Percentiles rank a stretch among this genome's conserved stretches.
Conservation (phyloP, 2,888 invertebrate genomes). For the Argyra leucocephala region DNA sequence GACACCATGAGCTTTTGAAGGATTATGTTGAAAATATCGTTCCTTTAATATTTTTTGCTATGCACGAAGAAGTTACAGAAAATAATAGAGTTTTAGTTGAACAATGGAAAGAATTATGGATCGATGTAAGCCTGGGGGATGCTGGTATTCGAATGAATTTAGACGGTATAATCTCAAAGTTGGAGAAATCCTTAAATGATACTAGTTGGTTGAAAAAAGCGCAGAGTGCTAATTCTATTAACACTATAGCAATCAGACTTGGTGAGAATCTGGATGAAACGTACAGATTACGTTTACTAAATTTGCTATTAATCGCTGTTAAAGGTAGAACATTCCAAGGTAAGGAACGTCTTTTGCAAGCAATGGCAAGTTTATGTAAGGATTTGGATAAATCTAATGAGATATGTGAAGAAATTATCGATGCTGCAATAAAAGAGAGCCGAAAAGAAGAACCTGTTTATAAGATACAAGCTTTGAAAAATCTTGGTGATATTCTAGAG, state of each 20-base stretch:
- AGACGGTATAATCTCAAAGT: constrained; percentile 57
- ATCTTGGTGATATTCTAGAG: constrained; percentile 65
- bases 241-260: constrained; percentile 65
- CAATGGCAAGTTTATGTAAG: constrained; percentile 63
- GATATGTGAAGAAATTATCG: constrained; percentile 47
- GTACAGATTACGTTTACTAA: constrained; percentile 56
- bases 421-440: constrained; percentile 66
- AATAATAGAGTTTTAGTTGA: constrained; percentile 54
- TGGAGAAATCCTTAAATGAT: constrained; percentile 65
- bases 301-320: constrained; percentile 58
- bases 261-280: constrained; percentile 54
- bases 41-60: constrained; percentile 80
- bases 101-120: constrained; percentile 81
- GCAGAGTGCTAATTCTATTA: constrained; percentile 74
- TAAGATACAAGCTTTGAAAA: constrained; percentile 61
- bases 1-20: constrained; percentile 73
- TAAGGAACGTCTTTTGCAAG: constrained; percentile 72
- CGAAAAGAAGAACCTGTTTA: constrained; percentile 70
- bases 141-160: constrained; percentile 70
- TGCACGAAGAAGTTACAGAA: constrained; percentile 70
- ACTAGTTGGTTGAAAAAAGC: constrained; percentile 81
- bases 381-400: constrained; percentile 49
- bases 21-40: constrained; percentile 64
- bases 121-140: constrained; percentile 82
- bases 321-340: constrained; percentile 82